Evolutionary conservation across 2,888 invertebrate genomes (phyloP), one percentile per base, ranked within the genome.

Genomic region (Drosophila flavopinicola): DNA sequence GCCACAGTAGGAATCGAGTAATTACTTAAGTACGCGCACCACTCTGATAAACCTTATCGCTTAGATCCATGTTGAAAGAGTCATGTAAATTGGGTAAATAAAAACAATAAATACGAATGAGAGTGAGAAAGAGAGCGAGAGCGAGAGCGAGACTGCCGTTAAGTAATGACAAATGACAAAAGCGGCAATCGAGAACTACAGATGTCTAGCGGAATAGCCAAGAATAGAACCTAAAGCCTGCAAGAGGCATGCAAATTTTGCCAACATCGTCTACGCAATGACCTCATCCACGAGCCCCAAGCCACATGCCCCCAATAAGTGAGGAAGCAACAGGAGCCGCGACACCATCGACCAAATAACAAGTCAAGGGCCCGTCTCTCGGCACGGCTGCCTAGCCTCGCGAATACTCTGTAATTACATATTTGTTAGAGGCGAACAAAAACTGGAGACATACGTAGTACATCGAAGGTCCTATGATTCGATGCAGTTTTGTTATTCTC

Each of bases 251-350:
- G 58, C 47, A 76, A 72, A 57, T 71, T 71, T 48, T 58, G 38
- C 53, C 23, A 54, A 37, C 37, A 66, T 30, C 29, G 25, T 20
- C 58, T 75, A 51, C 56, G 57, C 63, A 75, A 79, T 79, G 87
- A 79, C 87, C 87, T 79, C 79, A 79, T 83, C 70, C 65, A 53
- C n/a, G n/a, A n/a, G n/a, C n/a, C 47, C 41, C 20, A 4, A 45
- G 44, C 29, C 39, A 44, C 39, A 44, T 52, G 45, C 17, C 29
- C n/a, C 17, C 48, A 49, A 37, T 42, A 24, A n/a, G 23, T 6
- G 39, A 17, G 42, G 35, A 44, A 70, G 71, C 70, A 70, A 75
- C 57, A 71, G 72, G 57, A 75, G 49, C 11, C 25, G 10, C 45
- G 17, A 29, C 24, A 25, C 27, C 33, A 66, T 66, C 66, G 66